Base-by-base conservation (phyloP, 2,113 vertebrate genomes). In the Barbus barbus region DNA sequence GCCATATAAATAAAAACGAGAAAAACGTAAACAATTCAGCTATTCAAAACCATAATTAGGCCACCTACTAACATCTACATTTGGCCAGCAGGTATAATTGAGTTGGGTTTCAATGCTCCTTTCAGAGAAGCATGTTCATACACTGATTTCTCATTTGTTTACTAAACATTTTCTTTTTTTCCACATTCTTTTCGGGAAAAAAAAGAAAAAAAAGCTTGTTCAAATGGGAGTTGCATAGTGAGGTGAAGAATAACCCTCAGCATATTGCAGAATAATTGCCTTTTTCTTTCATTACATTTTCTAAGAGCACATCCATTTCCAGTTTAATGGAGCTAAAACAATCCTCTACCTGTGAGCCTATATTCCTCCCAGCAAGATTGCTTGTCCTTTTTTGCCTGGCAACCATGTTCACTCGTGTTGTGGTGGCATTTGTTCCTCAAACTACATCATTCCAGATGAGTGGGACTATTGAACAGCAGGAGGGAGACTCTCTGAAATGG, bases 261-360 rank as follows among this genome's bases (percentile, higher is more conserved):
- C 31, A 71, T 71, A 53, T 82, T 69, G 63, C 28, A 18, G 46
- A 82, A 82, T 71, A 71, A 69, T 81, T 81, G 22, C 46, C 63
- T 82, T 82, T 69, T 82, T 65, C 58, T 65, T 71, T 71, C 65
- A 82, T 82, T 71, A 82, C 46, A 51, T 26, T 71, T 69, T 82
- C 46, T 71, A 53, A 71, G 46, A 53, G 22, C 60, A 80, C 79
- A 82, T 82, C 79, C 78, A 67, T 81, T 81, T 81, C 41, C 63
- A 82, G 79, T 71, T 82, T 82, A 82, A 82, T 82, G 65, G 65
- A 82, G 79, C 78, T 81, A 51, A 81, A 81, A 71, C 46, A 82
- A 82, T 82, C 65, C 46, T 82, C 79, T 82, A 53, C 79, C 78
- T 81, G 78, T 65, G 60, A 65, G 61, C 26, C 63, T 36, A 53